Evolutionary conservation across 2,113 vertebrate species (phyloP).

Genomic region (Cygnus atratus): DNA sequence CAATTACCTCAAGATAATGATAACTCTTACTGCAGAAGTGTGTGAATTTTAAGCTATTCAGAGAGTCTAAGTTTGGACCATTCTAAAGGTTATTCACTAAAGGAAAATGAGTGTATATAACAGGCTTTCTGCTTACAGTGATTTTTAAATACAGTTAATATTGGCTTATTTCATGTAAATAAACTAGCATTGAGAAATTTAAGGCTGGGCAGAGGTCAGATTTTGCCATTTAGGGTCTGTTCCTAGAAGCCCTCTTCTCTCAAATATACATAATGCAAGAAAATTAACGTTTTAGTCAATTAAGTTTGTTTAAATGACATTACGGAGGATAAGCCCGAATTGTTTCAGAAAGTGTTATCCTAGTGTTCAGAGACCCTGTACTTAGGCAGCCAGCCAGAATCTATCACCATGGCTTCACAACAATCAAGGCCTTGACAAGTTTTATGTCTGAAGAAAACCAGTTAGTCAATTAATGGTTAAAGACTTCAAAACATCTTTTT

Average conservation of each 20-base stretch:
- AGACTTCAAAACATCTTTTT: slow-evolving; percentile 70
- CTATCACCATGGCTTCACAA: slow-evolving; percentile 41
- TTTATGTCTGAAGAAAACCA: slow-evolving; percentile 62
- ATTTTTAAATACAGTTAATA: slow-evolving; percentile 28
- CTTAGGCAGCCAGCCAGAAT: slow-evolving; percentile 47
- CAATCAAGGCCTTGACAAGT: slow-evolving; percentile 56
- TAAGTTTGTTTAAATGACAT: slow-evolving; percentile 66
- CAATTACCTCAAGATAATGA: not conserved
- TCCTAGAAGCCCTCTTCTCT: not conserved
- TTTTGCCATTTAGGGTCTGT: slow-evolving; percentile 21
- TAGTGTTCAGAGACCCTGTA: slow-evolving; percentile 43
- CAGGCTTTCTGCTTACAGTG: not conserved
- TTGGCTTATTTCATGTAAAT: slow-evolving; percentile 58
- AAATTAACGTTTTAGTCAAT: slow-evolving; percentile 52
- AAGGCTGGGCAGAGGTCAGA: slow-evolving; percentile 37
- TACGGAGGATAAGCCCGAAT: slow-evolving; percentile 5
- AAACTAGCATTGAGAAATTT: slow-evolving; percentile 49
- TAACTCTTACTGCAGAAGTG: not conserved
- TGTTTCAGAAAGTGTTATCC: slow-evolving; percentile 40
- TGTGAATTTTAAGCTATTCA: slow-evolving; percentile 3
- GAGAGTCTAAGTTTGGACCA: not conserved
- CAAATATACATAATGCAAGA: slow-evolving; percentile 16
- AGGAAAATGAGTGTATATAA: not conserved
- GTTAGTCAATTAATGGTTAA: slow-evolving; percentile 66
- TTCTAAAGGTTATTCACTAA: slow-evolving; percentile 23